Conservation (phyloP, 2,888 invertebrate genomes). For the Tetramorium bicarinatum region DNA sequence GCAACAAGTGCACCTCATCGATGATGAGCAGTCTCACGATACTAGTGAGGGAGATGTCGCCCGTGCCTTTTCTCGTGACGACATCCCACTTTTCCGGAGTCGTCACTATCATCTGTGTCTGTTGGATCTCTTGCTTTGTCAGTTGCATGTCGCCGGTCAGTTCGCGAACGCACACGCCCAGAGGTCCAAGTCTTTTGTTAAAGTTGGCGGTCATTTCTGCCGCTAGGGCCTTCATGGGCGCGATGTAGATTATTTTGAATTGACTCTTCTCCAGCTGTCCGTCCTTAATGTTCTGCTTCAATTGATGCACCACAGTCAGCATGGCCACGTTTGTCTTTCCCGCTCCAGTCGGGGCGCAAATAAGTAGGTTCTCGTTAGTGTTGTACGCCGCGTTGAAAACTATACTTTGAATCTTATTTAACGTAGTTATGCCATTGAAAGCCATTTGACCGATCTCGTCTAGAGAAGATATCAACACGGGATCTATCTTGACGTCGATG, state of each 20-base stretch:
- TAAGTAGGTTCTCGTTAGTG: constrained; percentile 98
- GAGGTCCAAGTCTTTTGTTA: constrained; percentile 91
- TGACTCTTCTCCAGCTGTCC: constrained; percentile 95
- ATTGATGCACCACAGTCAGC: constrained; percentile 95
- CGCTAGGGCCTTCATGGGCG: constrained; percentile 99
- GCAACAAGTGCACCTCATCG: constrained; percentile 98
- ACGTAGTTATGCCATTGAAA: constrained; percentile 94
- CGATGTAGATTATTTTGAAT: constrained; percentile 99
- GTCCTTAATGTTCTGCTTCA: constrained; percentile 94
- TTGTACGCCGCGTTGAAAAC: constrained; percentile 98
- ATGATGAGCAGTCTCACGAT: constrained; percentile 97
- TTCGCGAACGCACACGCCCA: constrained; percentile 95
- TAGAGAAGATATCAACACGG: constrained; percentile 89
- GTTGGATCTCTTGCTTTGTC: constrained; percentile 96
- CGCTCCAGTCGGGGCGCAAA: constrained; percentile 99
- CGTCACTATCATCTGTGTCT: constrained; percentile 99
- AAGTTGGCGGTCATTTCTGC: constrained; percentile 99
- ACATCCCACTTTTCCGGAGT: constrained; percentile 99
- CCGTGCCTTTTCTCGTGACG: constrained; percentile 97
- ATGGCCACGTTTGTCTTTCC: constrained; percentile 99
- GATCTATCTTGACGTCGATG: constrained; percentile 89
- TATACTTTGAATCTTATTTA: constrained; percentile 98
- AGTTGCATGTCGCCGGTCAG: constrained; percentile 99
- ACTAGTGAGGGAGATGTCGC: constrained; percentile 95
- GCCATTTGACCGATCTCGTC: constrained; percentile 95